These are phyloP conservation scores for Phania funesta DNA, from an alignment of 2,888 invertebrate genomes.

Conservation along the genomic window DNA sequence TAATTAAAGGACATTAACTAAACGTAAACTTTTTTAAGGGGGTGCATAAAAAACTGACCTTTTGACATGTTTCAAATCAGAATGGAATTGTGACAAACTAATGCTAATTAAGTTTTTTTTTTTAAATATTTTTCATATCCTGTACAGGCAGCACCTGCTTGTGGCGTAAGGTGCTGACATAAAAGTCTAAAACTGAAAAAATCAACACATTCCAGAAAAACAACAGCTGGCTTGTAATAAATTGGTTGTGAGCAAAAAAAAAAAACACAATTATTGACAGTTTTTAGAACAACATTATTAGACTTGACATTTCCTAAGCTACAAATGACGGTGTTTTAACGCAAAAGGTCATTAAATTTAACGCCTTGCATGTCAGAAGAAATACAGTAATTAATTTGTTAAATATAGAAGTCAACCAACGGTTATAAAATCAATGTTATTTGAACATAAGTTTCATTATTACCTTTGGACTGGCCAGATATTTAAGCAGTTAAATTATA, in stretches of 20 bases:
- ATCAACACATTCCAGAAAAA: slow-evolving; percentile 19
- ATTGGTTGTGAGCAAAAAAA: slow-evolving; percentile 6
- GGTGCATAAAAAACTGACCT: slow-evolving; percentile 32
- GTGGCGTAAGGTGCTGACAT: slow-evolving; percentile 58
- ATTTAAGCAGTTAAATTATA: slow-evolving; percentile 11
- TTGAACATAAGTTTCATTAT: slow-evolving; percentile 51
- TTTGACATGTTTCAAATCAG: slow-evolving; percentile 35
- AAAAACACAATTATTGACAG: slow-evolving; percentile 58
- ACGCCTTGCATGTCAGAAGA: slow-evolving; percentile 17
- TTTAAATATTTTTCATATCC: slow-evolving; percentile 20
- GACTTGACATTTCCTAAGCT: slow-evolving; percentile 18
- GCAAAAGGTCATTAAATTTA: slow-evolving; percentile 66
- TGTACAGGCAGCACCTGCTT: slow-evolving; percentile 48
- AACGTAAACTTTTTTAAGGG: slow-evolving; percentile 40
- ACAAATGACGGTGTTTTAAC: slow-evolving; percentile 2
- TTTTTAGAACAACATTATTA: slow-evolving; percentile 62
- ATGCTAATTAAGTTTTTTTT: slow-evolving; percentile 55
- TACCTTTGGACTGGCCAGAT: not conserved
- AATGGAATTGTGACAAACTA: slow-evolving; percentile 46
- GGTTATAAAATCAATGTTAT: slow-evolving; percentile 36
- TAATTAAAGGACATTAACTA: slow-evolving; percentile 59
- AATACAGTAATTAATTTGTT: slow-evolving; percentile 42
- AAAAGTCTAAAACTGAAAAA: slow-evolving; percentile 60
- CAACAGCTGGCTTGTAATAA: slow-evolving; percentile 45
- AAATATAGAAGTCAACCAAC: slow-evolving; percentile 40